Conservation (phyloP, 2,797 vertebrate species). For the Octomys mimax region DNA sequence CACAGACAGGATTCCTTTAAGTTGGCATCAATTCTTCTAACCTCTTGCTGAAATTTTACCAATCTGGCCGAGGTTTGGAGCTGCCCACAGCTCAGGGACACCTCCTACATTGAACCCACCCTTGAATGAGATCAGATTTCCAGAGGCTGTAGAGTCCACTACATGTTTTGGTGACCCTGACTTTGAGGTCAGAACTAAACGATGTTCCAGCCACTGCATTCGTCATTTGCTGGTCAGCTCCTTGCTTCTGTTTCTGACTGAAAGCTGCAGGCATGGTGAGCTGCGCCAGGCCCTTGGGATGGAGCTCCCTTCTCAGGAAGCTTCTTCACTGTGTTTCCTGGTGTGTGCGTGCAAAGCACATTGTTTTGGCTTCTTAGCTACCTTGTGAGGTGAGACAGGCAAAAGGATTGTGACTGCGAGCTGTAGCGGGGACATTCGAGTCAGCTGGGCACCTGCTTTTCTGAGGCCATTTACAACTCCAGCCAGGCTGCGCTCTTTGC, state of each 20-base stretch:
- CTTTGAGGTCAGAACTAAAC: background rate
- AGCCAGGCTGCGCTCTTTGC: too few species aligned
- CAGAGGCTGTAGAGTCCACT: background rate
- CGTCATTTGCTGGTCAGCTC: background rate
- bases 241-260: background rate
- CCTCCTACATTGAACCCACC: background rate
- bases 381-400: rapidly evolving
- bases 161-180: background rate
- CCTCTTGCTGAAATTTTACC: constrained; percentile 62
- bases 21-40: constrained; percentile 43
- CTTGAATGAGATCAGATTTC: constrained; percentile 20
- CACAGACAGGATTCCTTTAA: constrained; percentile 26
- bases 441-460: background rate
- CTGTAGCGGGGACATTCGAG: background rate
- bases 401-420: background rate
- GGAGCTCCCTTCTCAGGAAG: background rate
- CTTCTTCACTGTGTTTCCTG: background rate
- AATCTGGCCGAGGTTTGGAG: constrained; percentile 26
- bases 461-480: background rate
- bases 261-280: background rate
- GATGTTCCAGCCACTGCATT: rapidly evolving
- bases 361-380: background rate
- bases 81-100: background rate
- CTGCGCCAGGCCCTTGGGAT: background rate
- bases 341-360: background rate